Evolutionary conservation across 2,888 invertebrate genomes (phyloP).

Genomic region (Buathra laborator): DNA sequence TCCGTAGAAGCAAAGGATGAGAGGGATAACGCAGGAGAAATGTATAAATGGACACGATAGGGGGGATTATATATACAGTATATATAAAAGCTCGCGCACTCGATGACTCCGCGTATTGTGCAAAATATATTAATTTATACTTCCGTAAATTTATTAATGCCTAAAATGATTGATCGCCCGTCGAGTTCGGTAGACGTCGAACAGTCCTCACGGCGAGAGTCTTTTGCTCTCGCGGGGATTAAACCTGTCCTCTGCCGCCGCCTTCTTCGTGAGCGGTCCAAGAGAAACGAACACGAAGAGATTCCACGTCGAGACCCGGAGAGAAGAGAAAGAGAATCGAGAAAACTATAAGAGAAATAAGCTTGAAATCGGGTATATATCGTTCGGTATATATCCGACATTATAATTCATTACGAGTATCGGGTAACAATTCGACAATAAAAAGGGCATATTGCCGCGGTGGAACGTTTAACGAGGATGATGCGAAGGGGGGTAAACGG

Average conservation of each 20-base stretch:
- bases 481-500: conserved; percentile 42
- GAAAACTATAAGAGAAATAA: conserved; percentile 4
- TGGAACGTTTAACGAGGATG: conserved; percentile 73
- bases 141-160: conserved; percentile 66
- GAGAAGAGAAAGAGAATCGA: background rate
- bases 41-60: background rate
- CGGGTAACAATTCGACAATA: conserved; percentile 77
- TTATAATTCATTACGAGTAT: conserved; percentile 80
- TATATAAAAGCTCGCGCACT: conserved; percentile 16
- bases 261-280: background rate
- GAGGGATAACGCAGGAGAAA: background rate
- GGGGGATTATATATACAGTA: background rate
- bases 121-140: conserved; percentile 64
- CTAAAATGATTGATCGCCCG: conserved; percentile 66
- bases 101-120: conserved; percentile 23
- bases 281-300: conserved; percentile 43
- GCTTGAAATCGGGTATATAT: background rate
- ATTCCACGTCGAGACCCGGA: background rate
- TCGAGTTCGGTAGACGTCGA: conserved; percentile 46
- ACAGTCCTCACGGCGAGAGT: background rate
- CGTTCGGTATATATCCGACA: conserved; percentile 66
- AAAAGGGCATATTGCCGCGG: conserved; percentile 73
- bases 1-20: background rate
- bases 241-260: conserved; percentile 43
- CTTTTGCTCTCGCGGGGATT: conserved; percentile 57